These are phyloP conservation scores for Lagorchestes hirsutus DNA, from an alignment of 2,797 vertebrate species.

Conservation along the genomic window DNA sequence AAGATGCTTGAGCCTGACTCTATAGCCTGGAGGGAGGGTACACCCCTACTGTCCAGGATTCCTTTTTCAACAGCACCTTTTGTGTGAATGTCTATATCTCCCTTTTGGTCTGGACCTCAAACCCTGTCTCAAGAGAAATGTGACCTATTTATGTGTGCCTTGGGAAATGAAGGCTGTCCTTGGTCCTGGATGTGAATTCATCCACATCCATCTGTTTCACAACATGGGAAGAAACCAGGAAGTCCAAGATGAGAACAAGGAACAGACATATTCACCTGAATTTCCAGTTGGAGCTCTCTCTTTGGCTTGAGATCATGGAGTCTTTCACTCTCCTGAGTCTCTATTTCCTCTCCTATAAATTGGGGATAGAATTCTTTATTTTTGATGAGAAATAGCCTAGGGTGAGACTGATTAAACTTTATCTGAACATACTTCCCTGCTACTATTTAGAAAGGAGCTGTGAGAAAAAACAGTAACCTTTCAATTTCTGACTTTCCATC, in stretches of 20 bases:
- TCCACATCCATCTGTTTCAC: background rate
- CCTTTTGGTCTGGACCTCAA: background rate
- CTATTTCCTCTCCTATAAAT: fast-evolving
- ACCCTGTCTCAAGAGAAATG: background rate
- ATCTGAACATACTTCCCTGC: background rate
- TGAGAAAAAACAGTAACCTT: background rate
- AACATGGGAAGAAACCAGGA: background rate
- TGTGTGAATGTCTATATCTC: background rate
- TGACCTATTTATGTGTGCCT: background rate
- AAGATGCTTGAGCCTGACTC: background rate
- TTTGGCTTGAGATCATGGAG: fast-evolving
- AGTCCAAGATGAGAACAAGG: background rate
- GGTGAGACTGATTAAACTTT: background rate
- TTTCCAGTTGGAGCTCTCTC: background rate
- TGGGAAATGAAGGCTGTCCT: background rate
- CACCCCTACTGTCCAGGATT: background rate
- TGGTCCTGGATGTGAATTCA: background rate
- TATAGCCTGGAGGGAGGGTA: background rate
- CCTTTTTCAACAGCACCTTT: background rate
- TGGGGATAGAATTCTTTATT: too few species aligned
- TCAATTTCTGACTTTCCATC: background rate
- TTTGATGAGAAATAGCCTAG: background rate
- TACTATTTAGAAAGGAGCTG: background rate
- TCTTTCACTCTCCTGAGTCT: background rate
- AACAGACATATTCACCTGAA: background rate